Base-by-base conservation (phyloP, 2,888 invertebrate genomes). In the Coenonympha glycerion region DNA sequence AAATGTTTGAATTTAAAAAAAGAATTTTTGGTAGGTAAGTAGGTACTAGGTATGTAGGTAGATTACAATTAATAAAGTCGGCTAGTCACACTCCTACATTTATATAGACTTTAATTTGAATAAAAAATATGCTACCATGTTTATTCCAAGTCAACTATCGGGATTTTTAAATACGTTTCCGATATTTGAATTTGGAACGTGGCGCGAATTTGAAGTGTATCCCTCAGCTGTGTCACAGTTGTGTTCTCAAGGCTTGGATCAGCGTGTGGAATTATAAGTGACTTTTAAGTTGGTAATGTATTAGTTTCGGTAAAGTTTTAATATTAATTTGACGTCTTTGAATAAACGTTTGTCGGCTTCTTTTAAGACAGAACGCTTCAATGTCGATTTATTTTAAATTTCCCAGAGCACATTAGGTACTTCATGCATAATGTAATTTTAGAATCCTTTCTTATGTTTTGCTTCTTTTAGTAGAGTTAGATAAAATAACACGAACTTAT, bases 141-240 rank as follows among this genome's bases (percentile, higher is more conserved):
- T 39, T 24, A 3, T 39, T 30, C 19, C 24, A 19, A 45, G 34
- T 34, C 33, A 33, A 39, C 49, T 51, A 45, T 50, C 41, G 34
- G 34, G 48, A 49, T 54, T 58, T n/a, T 48, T 45, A 47, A 52
- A 58, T 57, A 47, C 46, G 53, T 52, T 58, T 60, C 48, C 46
- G 45, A 53, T 57, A 54, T 57, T 54, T 57, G 49, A 57, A 56
- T 50, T 21, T 39, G 26, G 31, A 33, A 58, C 54, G 53, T 53
- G 58, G 41, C 51, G 33, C 45, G 52, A 53, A 49, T 59, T 47
- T 45, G 18, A 22, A 39, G 22, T 24, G 24, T 39, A 24, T 39
- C 39, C n/a, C n/a, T n/a, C n/a, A n/a, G n/a, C n/a, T n/a, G n/a
- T 24, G 15, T 24, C 39, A 39, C 39, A 39, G 11, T 39, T 39